Evolutionary conservation across 2,113 vertebrate species (phyloP).

Genomic region (Elephas maximus): DNA sequence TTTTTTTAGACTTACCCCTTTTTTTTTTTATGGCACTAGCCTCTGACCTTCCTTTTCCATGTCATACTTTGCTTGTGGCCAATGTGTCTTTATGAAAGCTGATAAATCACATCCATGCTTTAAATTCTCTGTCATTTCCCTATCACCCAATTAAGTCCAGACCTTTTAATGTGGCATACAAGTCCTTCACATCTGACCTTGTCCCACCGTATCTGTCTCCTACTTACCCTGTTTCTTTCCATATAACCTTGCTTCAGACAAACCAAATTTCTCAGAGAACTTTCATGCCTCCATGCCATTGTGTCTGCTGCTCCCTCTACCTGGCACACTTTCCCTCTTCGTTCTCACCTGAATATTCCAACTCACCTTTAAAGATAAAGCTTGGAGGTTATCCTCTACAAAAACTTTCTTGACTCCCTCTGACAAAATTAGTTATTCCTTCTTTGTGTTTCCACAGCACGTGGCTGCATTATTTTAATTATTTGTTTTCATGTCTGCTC

Average conservation of each 20-base stretch:
- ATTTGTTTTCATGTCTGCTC: slow-evolving; percentile 65
- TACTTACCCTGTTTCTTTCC: accelerated
- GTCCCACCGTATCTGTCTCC: neutral
- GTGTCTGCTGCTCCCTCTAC: neutral
- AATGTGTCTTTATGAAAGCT: neutral
- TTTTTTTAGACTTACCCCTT: neutral
- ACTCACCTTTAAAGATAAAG: neutral
- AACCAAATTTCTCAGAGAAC: neutral
- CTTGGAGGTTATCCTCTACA: neutral
- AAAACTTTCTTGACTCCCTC: neutral
- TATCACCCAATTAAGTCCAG: neutral
- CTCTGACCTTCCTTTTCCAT: neutral
- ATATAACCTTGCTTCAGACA: neutral
- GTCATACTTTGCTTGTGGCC: neutral
- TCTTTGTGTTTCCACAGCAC: slow-evolving; percentile 38
- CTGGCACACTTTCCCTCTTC: neutral
- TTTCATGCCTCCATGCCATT: neutral
- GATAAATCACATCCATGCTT: neutral
- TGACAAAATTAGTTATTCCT: slow-evolving; percentile 29
- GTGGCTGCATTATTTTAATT: slow-evolving; percentile 49
- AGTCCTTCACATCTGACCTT: neutral
- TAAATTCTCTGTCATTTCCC: neutral
- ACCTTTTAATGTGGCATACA: neutral
- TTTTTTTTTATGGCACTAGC: neutral
- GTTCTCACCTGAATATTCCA: neutral